phyloP scores from a whole-genome alignment of 2,888 invertebrate species.

The Lasioglossum figueresi region DNA sequence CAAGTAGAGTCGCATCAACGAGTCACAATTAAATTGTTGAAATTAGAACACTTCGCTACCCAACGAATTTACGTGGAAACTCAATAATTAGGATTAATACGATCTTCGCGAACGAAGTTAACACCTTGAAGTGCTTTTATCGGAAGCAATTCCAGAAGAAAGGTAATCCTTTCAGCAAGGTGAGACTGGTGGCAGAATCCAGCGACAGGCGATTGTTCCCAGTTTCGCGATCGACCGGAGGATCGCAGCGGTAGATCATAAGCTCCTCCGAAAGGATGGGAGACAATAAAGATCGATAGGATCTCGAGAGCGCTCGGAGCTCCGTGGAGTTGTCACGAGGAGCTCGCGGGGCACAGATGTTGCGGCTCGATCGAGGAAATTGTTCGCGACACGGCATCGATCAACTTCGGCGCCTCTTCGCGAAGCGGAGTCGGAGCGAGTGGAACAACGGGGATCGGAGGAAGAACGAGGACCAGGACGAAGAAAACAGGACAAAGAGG shows the following conservation, averaged over 20 bases:
- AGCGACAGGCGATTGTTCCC: neutral
- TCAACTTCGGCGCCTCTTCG: neutral
- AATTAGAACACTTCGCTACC: neutral
- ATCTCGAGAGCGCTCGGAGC: neutral
- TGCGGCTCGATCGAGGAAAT: constrained; percentile 9
- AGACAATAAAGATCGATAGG: constrained; percentile 11
- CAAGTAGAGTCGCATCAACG: no score
- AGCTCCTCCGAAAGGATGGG: no score
- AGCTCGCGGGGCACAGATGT: constrained; percentile 1
- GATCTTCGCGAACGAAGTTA: no score
- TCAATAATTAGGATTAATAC: no score
- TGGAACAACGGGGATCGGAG: neutral
- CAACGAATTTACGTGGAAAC: neutral
- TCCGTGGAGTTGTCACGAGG: neutral
- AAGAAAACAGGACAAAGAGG: neutral
- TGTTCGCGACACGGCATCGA: constrained; percentile 14
- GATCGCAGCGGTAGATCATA: neutral
- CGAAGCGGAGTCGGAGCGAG: neutral
- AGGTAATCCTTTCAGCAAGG: neutral
- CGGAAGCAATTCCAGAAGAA: neutral
- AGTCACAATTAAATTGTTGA: neutral
- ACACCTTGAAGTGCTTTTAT: no score
- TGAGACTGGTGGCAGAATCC: neutral
- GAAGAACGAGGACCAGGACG: neutral
- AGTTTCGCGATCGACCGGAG: neutral